Conservation (phyloP, 2,888 invertebrate genomes). For the Athetis lepigone region DNA sequence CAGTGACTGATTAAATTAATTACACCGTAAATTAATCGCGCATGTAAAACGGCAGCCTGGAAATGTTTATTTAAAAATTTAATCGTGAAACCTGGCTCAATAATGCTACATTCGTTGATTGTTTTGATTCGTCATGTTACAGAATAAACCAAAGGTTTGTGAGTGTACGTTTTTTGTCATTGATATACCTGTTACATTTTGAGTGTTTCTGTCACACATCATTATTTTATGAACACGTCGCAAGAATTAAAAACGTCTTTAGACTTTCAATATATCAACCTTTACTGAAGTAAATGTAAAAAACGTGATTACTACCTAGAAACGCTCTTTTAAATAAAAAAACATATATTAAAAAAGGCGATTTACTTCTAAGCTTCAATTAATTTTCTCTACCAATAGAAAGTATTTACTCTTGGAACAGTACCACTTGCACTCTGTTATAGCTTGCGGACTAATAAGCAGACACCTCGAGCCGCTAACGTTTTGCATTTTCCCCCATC, state of each 20-base stretch:
- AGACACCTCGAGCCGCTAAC: conserved; percentile 14
- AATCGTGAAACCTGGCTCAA: conserved; percentile 20
- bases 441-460: conserved; percentile 27
- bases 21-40: conserved; percentile 63
- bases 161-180: neutral
- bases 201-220: no score
- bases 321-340: no score
- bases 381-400: neutral
- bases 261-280: no score
- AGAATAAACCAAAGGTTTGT: neutral
- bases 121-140: neutral
- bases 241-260: no score
- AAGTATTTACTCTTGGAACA: neutral
- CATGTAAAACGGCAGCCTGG: conserved; percentile 39
- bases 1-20: conserved; percentile 70
- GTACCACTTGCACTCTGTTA: conserved; percentile 16
- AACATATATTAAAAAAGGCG: no score
- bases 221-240: no score
- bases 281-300: no score
- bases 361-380: neutral
- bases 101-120: conserved; percentile 12
- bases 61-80: conserved; percentile 48
- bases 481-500: conserved; percentile 10
- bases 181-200: no score
- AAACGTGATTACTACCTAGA: no score